Conservation (phyloP, 2,113 vertebrate genomes). For the Vimba vimba region DNA sequence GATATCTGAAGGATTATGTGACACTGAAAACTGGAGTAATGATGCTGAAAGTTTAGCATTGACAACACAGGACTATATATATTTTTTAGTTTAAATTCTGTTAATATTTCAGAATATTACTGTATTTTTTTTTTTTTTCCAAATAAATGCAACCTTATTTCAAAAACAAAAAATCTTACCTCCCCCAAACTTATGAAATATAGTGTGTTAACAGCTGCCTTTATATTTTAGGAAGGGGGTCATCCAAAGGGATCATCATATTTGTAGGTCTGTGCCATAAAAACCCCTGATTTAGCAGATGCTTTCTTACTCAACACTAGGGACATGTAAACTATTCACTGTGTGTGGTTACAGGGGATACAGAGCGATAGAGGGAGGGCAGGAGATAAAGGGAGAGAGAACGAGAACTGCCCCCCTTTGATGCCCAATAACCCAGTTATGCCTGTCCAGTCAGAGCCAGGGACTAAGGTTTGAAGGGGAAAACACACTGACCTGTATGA, state of each 20-base stretch:
- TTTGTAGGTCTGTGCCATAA: neutral
- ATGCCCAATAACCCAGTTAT: constrained; percentile 68
- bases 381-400: neutral
- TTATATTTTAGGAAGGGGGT: neutral
- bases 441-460: constrained; percentile 65
- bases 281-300: neutral
- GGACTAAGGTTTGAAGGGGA: constrained; percentile 11
- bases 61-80: no score
- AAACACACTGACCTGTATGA: neutral
- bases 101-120: no score
- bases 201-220: neutral
- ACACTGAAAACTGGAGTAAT: no score
- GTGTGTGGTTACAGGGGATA: neutral
- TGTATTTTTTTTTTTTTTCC: no score
- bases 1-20: no score
- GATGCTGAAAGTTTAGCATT: no score
- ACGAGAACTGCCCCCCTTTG: constrained; percentile 31
- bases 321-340: neutral
- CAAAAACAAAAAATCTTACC: no score
- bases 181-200: neutral
- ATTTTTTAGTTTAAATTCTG: no score
- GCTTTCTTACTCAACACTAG: neutral
- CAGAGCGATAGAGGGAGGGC: neutral
- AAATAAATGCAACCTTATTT: no score
- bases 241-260: neutral